These are phyloP conservation scores for Scotopteryx bipunctaria DNA, from an alignment of 2,888 invertebrate genomes.

Conservation along the genomic window DNA sequence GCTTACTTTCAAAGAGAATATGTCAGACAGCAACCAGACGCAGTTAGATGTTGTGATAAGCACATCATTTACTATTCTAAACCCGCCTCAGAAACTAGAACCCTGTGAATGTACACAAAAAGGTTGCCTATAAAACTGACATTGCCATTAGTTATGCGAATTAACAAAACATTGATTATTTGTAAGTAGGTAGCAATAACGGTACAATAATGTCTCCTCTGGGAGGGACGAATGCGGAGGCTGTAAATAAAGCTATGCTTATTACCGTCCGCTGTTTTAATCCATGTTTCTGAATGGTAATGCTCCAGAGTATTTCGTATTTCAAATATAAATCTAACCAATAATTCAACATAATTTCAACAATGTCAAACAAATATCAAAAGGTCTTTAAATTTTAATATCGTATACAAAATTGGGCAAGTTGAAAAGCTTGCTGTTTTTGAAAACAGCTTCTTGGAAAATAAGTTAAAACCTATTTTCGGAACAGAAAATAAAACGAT, in stretches of 20 bases:
- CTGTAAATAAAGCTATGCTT: slow-evolving; percentile 5
- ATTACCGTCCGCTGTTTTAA: not conserved
- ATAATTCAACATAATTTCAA: no score
- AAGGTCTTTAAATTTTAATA: not conserved
- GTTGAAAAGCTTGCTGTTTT: slow-evolving; percentile 12
- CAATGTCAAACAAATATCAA: no score
- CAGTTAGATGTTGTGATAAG: no score
- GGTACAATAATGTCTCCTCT: not conserved
- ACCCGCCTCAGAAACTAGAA: no score
- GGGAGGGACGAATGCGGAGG: not conserved
- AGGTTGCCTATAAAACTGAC: not conserved
- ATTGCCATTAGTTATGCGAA: not conserved
- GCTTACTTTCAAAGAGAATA: no score
- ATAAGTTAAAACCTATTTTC: slow-evolving; percentile 10
- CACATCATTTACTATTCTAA: no score
- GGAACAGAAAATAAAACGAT: slow-evolving; percentile 17
- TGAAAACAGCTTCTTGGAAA: no score
- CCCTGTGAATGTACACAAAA: no score
- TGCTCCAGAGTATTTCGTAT: not conserved
- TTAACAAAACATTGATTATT: slow-evolving; percentile 4
- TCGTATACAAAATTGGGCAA: slow-evolving; percentile 5
- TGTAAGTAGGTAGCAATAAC: not conserved
- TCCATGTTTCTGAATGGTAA: not conserved
- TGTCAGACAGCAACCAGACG: no score
- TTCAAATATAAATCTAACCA: no score